A percentile compares a stretch with the other conserved stretches of the same genome.
These are phyloP conservation scores for Alloscopus bannaensis DNA, from an alignment of 2,888 invertebrate species.

Conservation along the genomic window DNA sequence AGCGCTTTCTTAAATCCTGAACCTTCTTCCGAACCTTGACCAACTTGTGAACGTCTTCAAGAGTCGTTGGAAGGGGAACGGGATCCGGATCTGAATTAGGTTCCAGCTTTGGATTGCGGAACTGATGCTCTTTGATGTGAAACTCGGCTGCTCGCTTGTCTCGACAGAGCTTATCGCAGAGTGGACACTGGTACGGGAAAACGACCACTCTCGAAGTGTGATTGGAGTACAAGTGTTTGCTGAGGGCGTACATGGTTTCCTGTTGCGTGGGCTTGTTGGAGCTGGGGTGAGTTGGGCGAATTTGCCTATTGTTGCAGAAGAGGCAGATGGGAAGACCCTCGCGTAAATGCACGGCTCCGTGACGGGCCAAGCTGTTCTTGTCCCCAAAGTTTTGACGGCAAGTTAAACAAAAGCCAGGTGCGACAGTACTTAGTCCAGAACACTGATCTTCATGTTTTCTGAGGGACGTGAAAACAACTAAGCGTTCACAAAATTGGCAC, in stretches of 20 bases:
- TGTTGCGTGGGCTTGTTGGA: conserved; percentile 16
- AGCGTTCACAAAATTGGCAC: conserved; percentile 47
- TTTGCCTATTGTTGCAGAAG: conserved; percentile 54
- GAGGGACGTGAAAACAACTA: conserved; percentile 35
- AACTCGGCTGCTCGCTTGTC: conserved; percentile 44
- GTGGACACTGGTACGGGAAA: conserved; percentile 38
- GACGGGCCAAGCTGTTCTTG: conserved; percentile 12
- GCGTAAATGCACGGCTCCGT: conserved; percentile 36
- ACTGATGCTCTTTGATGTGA: conserved; percentile 50
- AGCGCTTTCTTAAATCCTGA: conserved; percentile 21
- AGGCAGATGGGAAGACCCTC: conserved; percentile 47
- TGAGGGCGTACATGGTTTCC: conserved; percentile 42
- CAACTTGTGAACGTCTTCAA: conserved; percentile 31
- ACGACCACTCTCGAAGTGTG: conserved; percentile 41
- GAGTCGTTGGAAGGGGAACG: conserved; percentile 22
- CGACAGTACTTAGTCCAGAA: conserved; percentile 35
- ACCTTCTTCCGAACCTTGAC: conserved; percentile 27
- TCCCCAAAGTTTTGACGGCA: conserved; percentile 43
- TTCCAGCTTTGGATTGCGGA: conserved; percentile 3
- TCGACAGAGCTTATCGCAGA: conserved; percentile 22
- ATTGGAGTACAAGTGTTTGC: conserved; percentile 46
- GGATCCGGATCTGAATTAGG: conserved; percentile 21
- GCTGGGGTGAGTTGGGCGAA: conserved; percentile 41
- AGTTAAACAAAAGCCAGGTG: conserved; percentile 40
- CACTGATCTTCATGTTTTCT: conserved; percentile 52